Evolutionary conservation across 2,113 vertebrate species (phyloP), one percentile per base, ranked within the genome.

Genomic region (Craseonycteris thonglongyai): DNA sequence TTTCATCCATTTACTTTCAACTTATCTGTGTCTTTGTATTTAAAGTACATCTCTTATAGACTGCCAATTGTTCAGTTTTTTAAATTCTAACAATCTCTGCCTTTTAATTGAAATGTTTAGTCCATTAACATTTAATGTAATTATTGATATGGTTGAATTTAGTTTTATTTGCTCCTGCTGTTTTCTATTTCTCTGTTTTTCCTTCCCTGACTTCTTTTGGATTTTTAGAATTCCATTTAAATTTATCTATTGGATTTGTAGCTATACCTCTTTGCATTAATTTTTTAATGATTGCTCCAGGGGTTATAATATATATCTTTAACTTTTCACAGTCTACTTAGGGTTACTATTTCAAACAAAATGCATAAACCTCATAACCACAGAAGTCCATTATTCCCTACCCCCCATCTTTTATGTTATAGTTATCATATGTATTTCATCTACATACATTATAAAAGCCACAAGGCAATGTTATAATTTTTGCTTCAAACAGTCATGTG

Each of bases 91-190:
- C 84, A 95, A 97, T 97, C 96, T 96, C 90, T 97, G 94, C 72
- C 94, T 95, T 97, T 96, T 97, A 97, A 97, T 96, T 96, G 80
- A 69, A 97, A 97, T 96, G 90, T 96, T 96, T 97, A 95, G 95
- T 81, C 84, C 90, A 96, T 97, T 97, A 95, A 96, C 88, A 96
- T 96, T 97, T 97, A 97, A 97, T 97, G 94, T 95, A 96, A 97
- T 96, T 97, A 96, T 96, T 93, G 92, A 95, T 96, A 92, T 90
- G 81, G 94, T 92, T 96, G 78, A 84, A 93, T 96, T 97, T 96
- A 93, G 66, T 88, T 94, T 97, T 90, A 93, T 96, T 96, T 96
- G 38, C 11, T n/a, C 61, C 49, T 88, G 94, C 95, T 97, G 95
- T 95, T 96, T 97, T 97, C 95, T 78, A 94, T 96, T 96, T 96